Base-by-base conservation (phyloP, 2,888 invertebrate genomes). In the Autographa pulchrina region DNA sequence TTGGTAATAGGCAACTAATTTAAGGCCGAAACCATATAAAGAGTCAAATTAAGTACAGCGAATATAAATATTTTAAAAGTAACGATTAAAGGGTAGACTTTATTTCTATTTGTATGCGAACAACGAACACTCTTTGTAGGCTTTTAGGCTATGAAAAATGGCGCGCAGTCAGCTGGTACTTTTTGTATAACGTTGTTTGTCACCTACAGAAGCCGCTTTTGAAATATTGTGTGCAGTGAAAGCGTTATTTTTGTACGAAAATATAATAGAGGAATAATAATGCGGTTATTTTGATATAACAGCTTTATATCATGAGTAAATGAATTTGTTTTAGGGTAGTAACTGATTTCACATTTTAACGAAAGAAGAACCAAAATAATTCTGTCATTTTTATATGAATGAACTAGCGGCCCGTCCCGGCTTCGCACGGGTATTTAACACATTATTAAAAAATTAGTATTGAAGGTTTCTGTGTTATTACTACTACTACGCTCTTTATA, bases 71-170 rank as follows among this genome's bases (percentile, higher is more conserved):
- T 56, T 20, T 60, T 35, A 62, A 48, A 48, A 8, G 56, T 20
- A 61, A 71, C 58, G 61, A 66, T 75, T 68, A 75, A 68, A 78
- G 52, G 43, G 3, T 38, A 48, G 60, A 67, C 3, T 63, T 75
- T 38, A 38, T 54, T 54, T 78, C n/a, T 38, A 18, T 65, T 65
- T 56, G 67, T 68, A 35, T 64, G 63, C 13, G 54, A 58, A 48
- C 58, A 52, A 18, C 52, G 64, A 67, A 56, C 56, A 56, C 69
- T 65, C 58, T 80, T 80, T 80, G 73, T 80, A 54, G 20, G 59
- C 56, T 77, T 80, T 80, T 77, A 74, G 74, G 60, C 63, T 64
- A 77, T 80, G 74, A 70, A 78, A 80, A 70, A 76, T 79, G 62
- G 67, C 52, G 76, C 62, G 31, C 61, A 75, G 68, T 78, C 74